Percentiles rank a stretch among this genome's conserved stretches.
Conservation (phyloP, 2,888 invertebrate species). For the Crocallis elinguaria region DNA sequence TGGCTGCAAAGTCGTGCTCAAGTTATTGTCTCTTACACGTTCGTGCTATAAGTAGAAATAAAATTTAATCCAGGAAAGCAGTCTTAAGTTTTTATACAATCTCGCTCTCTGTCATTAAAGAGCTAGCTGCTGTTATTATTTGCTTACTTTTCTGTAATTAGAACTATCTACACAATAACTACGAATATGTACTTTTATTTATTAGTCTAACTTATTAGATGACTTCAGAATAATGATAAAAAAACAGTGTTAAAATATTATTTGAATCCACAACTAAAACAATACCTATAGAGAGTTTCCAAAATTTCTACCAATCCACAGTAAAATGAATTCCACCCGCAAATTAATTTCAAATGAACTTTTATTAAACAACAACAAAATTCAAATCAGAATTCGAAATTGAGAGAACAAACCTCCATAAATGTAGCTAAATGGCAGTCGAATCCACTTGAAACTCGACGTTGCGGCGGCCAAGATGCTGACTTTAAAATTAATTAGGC, state of each 20-base stretch:
- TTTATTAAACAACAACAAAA: slow-evolving; percentile 53
- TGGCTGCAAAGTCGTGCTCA: slow-evolving; percentile 53
- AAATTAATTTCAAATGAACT: slow-evolving; percentile 54
- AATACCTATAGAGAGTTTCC: background rate
- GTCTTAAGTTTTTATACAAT: background rate
- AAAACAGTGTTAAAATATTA: background rate
- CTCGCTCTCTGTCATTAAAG: background rate
- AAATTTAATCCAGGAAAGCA: slow-evolving; percentile 6
- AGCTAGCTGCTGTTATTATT: background rate
- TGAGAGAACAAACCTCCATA: slow-evolving; percentile 58
- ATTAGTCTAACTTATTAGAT: too few relatives aligned
- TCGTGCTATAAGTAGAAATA: slow-evolving; percentile 16
- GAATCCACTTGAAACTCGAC: slow-evolving; percentile 73
- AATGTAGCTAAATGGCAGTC: slow-evolving; percentile 70
- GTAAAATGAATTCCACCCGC: slow-evolving; percentile 25
- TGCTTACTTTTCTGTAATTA: background rate
- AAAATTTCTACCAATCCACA: slow-evolving; percentile 3
- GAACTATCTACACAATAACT: background rate
- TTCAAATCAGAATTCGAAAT: slow-evolving; percentile 54
- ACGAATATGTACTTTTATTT: background rate
- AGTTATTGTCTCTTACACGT: slow-evolving; percentile 40
- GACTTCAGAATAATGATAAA: background rate
- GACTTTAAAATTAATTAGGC: slow-evolving; percentile 85
- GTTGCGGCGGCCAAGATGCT: slow-evolving; percentile 64
- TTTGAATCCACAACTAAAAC: background rate